Evolutionary conservation across 2,797 vertebrate species (phyloP).

Genomic region (Helostoma temminkii): DNA sequence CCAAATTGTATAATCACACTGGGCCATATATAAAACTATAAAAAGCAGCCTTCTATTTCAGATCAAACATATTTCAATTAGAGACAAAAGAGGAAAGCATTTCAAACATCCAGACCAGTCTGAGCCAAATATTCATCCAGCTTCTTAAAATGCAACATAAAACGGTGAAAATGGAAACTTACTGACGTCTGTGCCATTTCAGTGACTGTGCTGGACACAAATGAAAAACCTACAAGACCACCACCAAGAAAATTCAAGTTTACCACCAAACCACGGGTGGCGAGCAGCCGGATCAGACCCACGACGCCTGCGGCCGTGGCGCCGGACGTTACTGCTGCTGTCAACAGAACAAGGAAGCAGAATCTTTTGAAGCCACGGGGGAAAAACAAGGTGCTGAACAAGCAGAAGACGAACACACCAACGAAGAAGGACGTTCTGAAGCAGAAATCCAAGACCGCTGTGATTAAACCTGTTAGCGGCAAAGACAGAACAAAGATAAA

Average conservation of each 20-base stretch:
- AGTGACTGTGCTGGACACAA: conserved; percentile 79
- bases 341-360: conserved; percentile 19
- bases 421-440: conserved; percentile 31
- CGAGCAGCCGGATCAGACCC: conserved; percentile 24
- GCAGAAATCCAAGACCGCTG: conserved; percentile 3
- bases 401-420: conserved; percentile 19
- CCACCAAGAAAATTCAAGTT: conserved; percentile 74
- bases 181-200: conserved; percentile 59
- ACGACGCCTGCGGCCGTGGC: conserved; percentile 16
- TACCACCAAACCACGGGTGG: conserved; percentile 55
- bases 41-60: conserved; percentile 37
- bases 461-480: not conserved
- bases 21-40: conserved; percentile 52
- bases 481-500: conserved; percentile 23
- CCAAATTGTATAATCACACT: conserved; percentile 34
- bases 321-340: too few species aligned
- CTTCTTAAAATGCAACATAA: conserved; percentile 21
- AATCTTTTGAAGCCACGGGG: conserved; percentile 30
- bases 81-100: conserved; percentile 34
- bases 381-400: conserved; percentile 47
- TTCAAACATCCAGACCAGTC: conserved; percentile 34
- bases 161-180: conserved; percentile 28
- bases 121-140: conserved; percentile 29
- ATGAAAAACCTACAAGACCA: conserved; percentile 79
- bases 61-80: conserved; percentile 53